Conservation (phyloP, 1,140 invertebrate genomes). For the Cheumatopsyche charites region DNA sequence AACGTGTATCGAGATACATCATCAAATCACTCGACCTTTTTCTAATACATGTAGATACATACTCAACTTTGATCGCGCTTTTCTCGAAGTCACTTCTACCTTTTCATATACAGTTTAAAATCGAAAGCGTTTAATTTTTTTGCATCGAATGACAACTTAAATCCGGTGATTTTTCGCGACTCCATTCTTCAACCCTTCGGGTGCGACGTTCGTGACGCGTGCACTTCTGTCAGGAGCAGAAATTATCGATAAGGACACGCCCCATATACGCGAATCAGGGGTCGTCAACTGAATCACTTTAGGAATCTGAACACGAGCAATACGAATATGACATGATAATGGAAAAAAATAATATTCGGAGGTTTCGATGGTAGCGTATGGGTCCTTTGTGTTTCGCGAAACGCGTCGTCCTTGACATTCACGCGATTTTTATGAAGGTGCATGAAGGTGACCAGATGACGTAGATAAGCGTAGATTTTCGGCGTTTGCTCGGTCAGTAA, state of each 20-base stretch:
- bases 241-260: not conserved
- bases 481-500: not conserved
- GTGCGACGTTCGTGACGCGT: not conserved
- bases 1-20: no score
- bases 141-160: no score
- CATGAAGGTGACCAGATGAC: conserved; percentile 29
- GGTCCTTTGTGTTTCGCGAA: conserved; percentile 18
- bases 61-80: no score
- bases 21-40: no score
- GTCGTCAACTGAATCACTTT: not conserved
- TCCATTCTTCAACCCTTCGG: not conserved
- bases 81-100: no score
- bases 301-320: not conserved
- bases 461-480: conserved; percentile 1
- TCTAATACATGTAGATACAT: no score
- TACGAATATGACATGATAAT: not conserved
- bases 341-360: conserved; percentile 17
- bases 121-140: no score
- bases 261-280: not conserved
- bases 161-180: no score
- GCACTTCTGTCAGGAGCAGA: not conserved
- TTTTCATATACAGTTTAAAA: no score
- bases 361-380: not conserved
- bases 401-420: conserved; percentile 29
- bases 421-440: conserved; percentile 30